Evolutionary conservation across 2,888 invertebrate genomes (phyloP), one percentile per base, ranked within the genome.

Genomic region (Pseudococcus jackbeardsleyi): DNA sequence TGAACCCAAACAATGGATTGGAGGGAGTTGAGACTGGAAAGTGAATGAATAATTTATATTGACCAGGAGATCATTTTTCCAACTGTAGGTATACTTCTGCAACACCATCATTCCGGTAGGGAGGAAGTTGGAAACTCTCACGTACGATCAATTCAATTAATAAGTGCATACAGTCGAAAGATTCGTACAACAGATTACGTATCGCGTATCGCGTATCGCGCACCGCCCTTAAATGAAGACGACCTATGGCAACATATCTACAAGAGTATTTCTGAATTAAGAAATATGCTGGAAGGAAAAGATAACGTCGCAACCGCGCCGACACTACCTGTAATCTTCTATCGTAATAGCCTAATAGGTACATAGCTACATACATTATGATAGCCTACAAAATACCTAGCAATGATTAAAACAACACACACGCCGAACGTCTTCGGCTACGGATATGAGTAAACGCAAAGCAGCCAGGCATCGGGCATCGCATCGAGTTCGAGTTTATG

Each of bases 221-320:
- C 7, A 39, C 68, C 26, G 5, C 26, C 26, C 9, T 19, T 12
- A 26, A 68, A 26, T 22, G 19, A n/a, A 64, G 68, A 68, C 26
- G 68, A 68, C 68, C 68, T 68, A 68, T 11, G 68, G 26, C 26
- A 68, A 68, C 68, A 12, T 26, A 68, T 26, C n/a, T n/a, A n/a
- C n/a, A 33, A 33, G 68, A 12, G 26, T 68, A 68, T 68, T 68
- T 68, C 12, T 68, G 26, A 68, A 68, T 26, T 15, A 12, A 26
- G 26, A 68, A 68, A 22, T 8, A 22, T 1, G 26, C 68, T 26
- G 26, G 26, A 68, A 59, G 59, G 3, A 11, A 68, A 22, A 26
- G 68, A 68, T 68, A 68, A 26, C 26, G 42, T n/a, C n/a, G n/a
- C n/a, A n/a, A n/a, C 42, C 42, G 42, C 42, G 42, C 42, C 42